phyloP scores from a whole-genome alignment of 37 sponge, comb jelly and placozoan species.

The Oscarella lobularis region DNA sequence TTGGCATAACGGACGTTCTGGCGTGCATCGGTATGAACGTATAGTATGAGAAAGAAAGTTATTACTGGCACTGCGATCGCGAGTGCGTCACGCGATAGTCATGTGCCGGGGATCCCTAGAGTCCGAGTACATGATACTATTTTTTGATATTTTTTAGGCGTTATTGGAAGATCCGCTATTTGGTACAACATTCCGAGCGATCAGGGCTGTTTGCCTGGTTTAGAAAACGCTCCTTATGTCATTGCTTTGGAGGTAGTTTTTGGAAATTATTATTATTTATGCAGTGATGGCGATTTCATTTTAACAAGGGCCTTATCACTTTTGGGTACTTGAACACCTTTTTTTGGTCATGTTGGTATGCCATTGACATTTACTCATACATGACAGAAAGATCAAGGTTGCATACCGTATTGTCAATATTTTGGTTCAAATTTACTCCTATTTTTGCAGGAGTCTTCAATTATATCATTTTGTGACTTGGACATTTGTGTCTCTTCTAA shows the following conservation, averaged over 20 bases:
- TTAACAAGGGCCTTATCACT: background rate
- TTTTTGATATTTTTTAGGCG: no score
- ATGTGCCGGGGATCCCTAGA: no score
- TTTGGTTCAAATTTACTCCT: no score
- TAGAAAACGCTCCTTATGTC: background rate
- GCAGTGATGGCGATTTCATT: background rate
- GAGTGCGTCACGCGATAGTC: no score
- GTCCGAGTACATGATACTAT: no score
- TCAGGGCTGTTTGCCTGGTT: background rate
- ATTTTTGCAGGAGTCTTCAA: no score
- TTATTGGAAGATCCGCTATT: no score
- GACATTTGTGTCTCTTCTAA: no score
- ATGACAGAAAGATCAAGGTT: background rate
- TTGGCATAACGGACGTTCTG: background rate
- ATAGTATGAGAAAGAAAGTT: background rate
- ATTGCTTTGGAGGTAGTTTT: background rate
- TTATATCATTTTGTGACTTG: no score
- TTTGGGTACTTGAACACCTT: background rate
- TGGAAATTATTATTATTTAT: background rate
- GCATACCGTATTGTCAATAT: background rate
- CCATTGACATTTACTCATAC: background rate
- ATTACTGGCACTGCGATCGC: conserved; percentile 4
- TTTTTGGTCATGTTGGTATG: background rate
- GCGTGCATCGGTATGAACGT: conserved; percentile 1
- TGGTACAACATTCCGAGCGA: background rate